These are phyloP conservation scores for Apeira syringaria DNA, from an alignment of 2,888 invertebrate species.

Conservation along the genomic window DNA sequence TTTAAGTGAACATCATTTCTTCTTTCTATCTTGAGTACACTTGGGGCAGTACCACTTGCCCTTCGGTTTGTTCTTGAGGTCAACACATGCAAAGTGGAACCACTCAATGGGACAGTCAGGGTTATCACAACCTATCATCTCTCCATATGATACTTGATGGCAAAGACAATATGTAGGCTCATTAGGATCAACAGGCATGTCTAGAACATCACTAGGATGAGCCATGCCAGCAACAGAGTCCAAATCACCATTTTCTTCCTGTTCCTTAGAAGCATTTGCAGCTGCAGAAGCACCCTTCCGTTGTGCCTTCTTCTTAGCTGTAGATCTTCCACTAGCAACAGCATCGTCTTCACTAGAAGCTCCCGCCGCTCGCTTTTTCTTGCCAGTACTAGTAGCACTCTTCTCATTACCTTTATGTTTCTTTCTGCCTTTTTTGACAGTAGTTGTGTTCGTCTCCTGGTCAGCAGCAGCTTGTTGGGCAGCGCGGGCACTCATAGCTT, in stretches of 20 bases:
- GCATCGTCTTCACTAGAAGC: slow-evolving; percentile 80
- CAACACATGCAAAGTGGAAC: slow-evolving; percentile 98
- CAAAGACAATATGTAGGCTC: slow-evolving; percentile 99
- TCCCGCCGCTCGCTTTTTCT: slow-evolving; percentile 80
- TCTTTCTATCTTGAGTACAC: slow-evolving; percentile 92
- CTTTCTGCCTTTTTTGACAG: slow-evolving; percentile 77
- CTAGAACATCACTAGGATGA: slow-evolving; percentile 94
- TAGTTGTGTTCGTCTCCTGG: slow-evolving; percentile 66
- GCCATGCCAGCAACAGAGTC: slow-evolving; percentile 84
- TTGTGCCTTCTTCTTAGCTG: slow-evolving; percentile 71
- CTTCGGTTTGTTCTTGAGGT: slow-evolving; percentile 95
- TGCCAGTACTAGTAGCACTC: slow-evolving; percentile 61
- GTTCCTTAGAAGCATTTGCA: slow-evolving; percentile 63
- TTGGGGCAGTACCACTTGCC: slow-evolving; percentile 98
- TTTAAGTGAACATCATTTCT: slow-evolving; percentile 85
- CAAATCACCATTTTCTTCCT: slow-evolving; percentile 74
- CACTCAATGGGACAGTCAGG: slow-evolving; percentile 95
- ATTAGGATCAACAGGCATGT: slow-evolving; percentile 98
- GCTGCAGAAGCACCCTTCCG: slow-evolving; percentile 65
- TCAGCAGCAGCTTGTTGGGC: slow-evolving; percentile 77
- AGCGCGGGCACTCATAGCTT: slow-evolving; percentile 90
- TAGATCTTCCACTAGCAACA: slow-evolving; percentile 60
- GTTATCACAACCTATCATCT: slow-evolving; percentile 99
- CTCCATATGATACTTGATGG: slow-evolving; percentile 98
- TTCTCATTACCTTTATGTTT: slow-evolving; percentile 72